These are phyloP conservation scores for Ochropleura leucogaster DNA, from an alignment of 2,888 invertebrate genomes.

Conservation along the genomic window DNA sequence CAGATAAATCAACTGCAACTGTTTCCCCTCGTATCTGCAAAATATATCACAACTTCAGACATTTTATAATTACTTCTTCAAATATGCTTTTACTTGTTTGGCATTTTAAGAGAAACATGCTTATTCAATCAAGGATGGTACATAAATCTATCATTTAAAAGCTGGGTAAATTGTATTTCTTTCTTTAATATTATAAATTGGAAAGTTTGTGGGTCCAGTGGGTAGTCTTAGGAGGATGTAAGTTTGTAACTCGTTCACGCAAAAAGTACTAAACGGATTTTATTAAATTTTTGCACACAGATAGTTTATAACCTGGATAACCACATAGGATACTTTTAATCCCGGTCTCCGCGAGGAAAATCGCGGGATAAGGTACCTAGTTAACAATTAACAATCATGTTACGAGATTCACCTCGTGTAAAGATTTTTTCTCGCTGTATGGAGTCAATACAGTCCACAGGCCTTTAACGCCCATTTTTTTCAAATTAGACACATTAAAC, in stretches of 20 bases:
- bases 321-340: too few relatives aligned
- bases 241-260: too few relatives aligned
- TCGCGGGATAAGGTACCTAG: too few relatives aligned
- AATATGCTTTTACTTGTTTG: neutral
- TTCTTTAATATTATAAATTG: too few relatives aligned
- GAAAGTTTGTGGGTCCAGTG: too few relatives aligned
- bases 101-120: neutral
- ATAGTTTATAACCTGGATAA: too few relatives aligned
- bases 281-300: too few relatives aligned
- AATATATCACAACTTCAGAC: neutral
- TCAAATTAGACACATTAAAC: neutral
- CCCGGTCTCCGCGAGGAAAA: too few relatives aligned
- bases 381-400: neutral
- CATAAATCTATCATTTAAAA: too few relatives aligned
- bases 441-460: constrained; percentile 96
- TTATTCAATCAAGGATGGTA: too few relatives aligned
- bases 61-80: neutral
- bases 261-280: too few relatives aligned
- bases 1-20: constrained; percentile 96
- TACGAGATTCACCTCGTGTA: constrained; percentile 91
- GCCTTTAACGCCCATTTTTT: constrained; percentile 96
- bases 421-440: constrained; percentile 93
- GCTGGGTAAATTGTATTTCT: neutral
- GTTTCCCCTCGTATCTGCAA: constrained; percentile 92
- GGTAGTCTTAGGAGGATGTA: too few relatives aligned